Percentiles rank a stretch among this genome's conserved stretches.
Conservation (phyloP, 2,797 vertebrate genomes). For the Melanotaenia maccullochi region DNA sequence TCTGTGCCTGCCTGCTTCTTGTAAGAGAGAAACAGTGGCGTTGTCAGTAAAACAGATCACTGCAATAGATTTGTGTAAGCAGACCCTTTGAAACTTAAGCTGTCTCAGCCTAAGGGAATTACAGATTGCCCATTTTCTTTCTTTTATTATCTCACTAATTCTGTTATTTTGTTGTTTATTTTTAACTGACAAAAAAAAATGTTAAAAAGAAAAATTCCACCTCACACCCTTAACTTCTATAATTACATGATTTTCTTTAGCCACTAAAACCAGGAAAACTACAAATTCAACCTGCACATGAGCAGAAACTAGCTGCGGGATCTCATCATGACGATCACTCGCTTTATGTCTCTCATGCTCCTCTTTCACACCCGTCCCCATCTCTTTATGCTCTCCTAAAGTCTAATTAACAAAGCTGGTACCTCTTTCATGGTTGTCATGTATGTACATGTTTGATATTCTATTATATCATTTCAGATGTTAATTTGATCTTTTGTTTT, state of each 20-base stretch:
- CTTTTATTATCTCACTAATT: neutral
- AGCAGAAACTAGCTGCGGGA: slow-evolving; percentile 47
- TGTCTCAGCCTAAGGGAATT: slow-evolving; percentile 61
- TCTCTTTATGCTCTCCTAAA: neutral
- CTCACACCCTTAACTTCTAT: slow-evolving; percentile 41
- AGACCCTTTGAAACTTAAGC: slow-evolving; percentile 16
- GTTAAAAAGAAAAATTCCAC: neutral
- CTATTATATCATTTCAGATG: slow-evolving; percentile 66
- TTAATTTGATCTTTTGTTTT: slow-evolving; percentile 65
- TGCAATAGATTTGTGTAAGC: slow-evolving; percentile 51
- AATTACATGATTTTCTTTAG: slow-evolving; percentile 42
- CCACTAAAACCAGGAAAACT: slow-evolving; percentile 30
- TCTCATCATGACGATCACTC: slow-evolving; percentile 63
- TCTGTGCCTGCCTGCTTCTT: slow-evolving; percentile 15
- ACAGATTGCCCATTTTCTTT: slow-evolving; percentile 14
- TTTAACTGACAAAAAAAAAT: neutral
- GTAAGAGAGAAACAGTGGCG: slow-evolving; percentile 30
- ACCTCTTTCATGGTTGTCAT: slow-evolving; percentile 55
- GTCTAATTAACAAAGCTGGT: slow-evolving; percentile 70
- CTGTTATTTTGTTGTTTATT: neutral
- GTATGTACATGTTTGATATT: slow-evolving; percentile 46
- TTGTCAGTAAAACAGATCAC: slow-evolving; percentile 58
- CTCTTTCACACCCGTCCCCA: neutral
- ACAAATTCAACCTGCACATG: slow-evolving; percentile 47
- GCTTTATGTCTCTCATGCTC: slow-evolving; percentile 34